phyloP scores from a whole-genome alignment of 64 coral and sea anemone genomes.

The Pocillopora damicornis region DNA sequence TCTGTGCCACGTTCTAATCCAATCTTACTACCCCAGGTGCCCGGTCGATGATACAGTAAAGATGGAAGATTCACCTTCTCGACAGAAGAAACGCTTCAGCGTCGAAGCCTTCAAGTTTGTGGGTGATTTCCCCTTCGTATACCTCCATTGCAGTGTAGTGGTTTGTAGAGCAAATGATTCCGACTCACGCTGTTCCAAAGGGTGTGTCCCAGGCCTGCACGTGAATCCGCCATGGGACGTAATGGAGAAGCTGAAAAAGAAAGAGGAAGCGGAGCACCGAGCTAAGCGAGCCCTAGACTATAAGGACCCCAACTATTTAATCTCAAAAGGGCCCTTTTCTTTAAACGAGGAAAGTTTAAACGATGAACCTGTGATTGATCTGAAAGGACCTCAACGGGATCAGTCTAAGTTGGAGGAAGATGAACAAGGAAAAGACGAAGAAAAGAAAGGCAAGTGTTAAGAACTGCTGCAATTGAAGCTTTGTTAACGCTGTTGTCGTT shows the following conservation, averaged over 20 bases:
- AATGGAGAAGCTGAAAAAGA: slow-evolving; percentile 17
- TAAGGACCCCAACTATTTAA: slow-evolving; percentile 34
- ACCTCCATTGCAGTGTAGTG: slow-evolving; percentile 57
- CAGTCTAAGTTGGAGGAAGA: background rate
- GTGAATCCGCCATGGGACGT: slow-evolving; percentile 28
- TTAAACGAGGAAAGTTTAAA: slow-evolving; percentile 22
- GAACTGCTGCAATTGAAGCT: background rate
- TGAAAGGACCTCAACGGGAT: slow-evolving; percentile 27
- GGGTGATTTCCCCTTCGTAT: slow-evolving; percentile 58
- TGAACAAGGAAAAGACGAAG: background rate
- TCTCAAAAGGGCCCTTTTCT: slow-evolving; percentile 56
- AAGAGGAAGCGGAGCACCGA: background rate
- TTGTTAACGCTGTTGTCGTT: background rate
- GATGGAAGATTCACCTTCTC: slow-evolving; percentile 21
- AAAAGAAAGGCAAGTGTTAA: background rate
- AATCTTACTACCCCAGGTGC: background rate
- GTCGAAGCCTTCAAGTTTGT: slow-evolving; percentile 61
- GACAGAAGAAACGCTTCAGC: slow-evolving; percentile 52
- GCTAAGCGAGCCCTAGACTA: slow-evolving; percentile 14
- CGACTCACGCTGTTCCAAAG: slow-evolving; percentile 52
- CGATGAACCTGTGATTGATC: background rate
- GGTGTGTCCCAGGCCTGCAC: slow-evolving; percentile 42
- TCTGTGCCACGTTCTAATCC: too few relatives aligned
- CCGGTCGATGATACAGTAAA: slow-evolving; percentile 31
- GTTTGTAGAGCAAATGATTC: slow-evolving; percentile 42